Base-by-base conservation (phyloP, 1,140 invertebrate genomes). In the Drosophila bipectinata region DNA sequence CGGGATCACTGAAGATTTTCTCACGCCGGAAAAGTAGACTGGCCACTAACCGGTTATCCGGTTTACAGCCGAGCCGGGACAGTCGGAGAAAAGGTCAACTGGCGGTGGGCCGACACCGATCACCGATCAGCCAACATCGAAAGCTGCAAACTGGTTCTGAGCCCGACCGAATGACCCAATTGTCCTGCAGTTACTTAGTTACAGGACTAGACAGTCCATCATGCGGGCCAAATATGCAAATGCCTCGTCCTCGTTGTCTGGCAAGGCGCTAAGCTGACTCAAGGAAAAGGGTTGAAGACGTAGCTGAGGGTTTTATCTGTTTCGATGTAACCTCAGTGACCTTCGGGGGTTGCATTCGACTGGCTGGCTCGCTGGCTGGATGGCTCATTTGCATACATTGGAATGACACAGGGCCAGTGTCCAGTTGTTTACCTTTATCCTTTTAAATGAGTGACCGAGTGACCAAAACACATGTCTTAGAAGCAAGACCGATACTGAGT, bases 11-110 rank as follows among this genome's bases (percentile, higher is more conserved):
- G 34, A 21, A 57, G 24, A 90, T 67, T 77, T 91, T 91, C 90
- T 91, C 90, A 91, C 90, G 90, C 26, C 21, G 57, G 48, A 64
- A 89, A 90, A 91, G 76, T 91, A 84, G 90, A 85, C 90, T 87
- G 90, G 91, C 90, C 67, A 69, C 68, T 63, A 71, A 71, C 67
- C 85, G 77, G 90, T 91, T 91, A 67, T 47, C 44, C 44, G 18
- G 15, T 21, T 21, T 61, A 68, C 79, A 47, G 44, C 64, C 26
- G 21, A 57, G 10, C 47, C 26, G 26, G 26, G 26, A 7, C 26
- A 28, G 14, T 41, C 45, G 39, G 30, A 21, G 58, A 68, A 85
- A 79, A 82, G 71, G 82, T 77, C 79, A 77, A 73, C 30, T 44
- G 41, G 41, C 41, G 14, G n/a, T 15, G 45, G 48, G 18, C 41